Evolutionary conservation across 2,113 vertebrate species (phyloP).

Genomic region (Blennius ocellaris): DNA sequence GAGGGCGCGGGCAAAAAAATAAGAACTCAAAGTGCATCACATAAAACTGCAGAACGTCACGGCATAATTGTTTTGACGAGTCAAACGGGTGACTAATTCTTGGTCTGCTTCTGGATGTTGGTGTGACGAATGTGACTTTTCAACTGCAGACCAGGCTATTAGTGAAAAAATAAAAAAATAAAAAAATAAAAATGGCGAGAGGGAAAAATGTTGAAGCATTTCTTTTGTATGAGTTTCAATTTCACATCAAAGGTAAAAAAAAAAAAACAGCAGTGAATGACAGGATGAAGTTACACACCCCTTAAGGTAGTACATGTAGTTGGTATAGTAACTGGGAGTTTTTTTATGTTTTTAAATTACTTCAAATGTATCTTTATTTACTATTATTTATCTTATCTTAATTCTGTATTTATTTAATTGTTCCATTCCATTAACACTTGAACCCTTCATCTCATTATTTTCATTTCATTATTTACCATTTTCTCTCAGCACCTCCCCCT

Average conservation of each 20-base stretch:
- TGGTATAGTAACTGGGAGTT: too few relatives aligned
- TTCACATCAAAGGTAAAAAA: neutral
- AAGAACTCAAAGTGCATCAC: conserved; percentile 42
- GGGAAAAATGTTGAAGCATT: too few relatives aligned
- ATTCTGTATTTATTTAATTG: too few relatives aligned
- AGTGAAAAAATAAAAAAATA: neutral
- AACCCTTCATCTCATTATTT: too few relatives aligned
- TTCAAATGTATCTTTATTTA: too few relatives aligned
- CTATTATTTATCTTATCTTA: too few relatives aligned
- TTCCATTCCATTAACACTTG: too few relatives aligned
- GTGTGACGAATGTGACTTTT: neutral
- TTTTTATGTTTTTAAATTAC: too few relatives aligned
- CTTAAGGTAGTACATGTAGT: too few relatives aligned
- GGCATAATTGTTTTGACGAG: conserved; percentile 40
- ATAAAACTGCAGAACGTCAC: conserved; percentile 33
- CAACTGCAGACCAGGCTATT: conserved; percentile 6
- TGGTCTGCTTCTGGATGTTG: conserved; percentile 19
- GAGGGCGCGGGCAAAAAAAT: conserved; percentile 46
- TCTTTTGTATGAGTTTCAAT: neutral
- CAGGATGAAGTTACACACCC: conserved; percentile 6
- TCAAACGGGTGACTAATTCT: conserved; percentile 23
- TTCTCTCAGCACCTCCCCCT: too few relatives aligned
- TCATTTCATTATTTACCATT: too few relatives aligned
- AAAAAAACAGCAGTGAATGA: conserved; percentile 32
- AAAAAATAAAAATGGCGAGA: too few relatives aligned